Conservation (phyloP, 2,113 vertebrate species). For the Phalacrocorax pelagicus region DNA sequence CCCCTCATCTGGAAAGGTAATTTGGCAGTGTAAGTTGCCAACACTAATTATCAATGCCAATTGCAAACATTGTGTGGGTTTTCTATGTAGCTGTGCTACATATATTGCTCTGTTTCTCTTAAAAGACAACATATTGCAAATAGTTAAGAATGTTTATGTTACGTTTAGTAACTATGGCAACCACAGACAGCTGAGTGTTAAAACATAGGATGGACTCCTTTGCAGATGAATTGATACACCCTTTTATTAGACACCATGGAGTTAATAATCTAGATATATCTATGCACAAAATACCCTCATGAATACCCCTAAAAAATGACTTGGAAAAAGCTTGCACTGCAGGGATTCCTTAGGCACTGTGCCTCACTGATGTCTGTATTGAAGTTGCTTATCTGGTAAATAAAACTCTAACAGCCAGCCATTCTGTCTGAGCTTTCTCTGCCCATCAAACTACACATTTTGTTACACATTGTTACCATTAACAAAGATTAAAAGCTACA, state of each 20-base stretch:
- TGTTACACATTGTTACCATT: too few species aligned
- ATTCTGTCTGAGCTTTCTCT: background rate
- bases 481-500: background rate
- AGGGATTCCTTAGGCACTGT: background rate
- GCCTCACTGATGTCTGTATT: background rate
- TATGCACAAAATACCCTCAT: background rate
- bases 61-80: background rate
- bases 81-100: background rate
- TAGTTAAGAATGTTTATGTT: background rate
- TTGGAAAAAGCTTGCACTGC: background rate
- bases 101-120: background rate
- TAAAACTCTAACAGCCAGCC: background rate
- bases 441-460: background rate
- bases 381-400: background rate
- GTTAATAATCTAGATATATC: background rate
- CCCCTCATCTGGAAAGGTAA: background rate
- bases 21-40: background rate
- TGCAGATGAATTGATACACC: background rate
- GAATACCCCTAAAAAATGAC: background rate
- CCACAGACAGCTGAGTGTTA: background rate
- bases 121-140: background rate
- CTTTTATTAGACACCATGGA: background rate
- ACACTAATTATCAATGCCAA: background rate
- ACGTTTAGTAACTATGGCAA: slow-evolving; percentile 44
- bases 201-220: background rate